These are phyloP conservation scores for Poeciliopsis presidionis DNA, from an alignment of 2,797 vertebrate species.

Conservation along the genomic window DNA sequence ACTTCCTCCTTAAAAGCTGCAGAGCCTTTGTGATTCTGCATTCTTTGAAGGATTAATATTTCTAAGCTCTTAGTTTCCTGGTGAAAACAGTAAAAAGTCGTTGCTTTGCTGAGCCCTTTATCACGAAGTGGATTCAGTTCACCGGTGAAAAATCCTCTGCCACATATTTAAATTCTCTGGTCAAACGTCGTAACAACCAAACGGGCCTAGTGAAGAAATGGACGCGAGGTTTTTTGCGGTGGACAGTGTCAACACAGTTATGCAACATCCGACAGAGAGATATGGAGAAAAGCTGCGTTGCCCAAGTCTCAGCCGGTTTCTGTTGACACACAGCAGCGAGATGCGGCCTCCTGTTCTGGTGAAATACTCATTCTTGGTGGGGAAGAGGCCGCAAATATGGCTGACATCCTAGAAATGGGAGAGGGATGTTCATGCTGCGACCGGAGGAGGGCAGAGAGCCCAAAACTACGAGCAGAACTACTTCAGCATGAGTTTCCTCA, in stretches of 20 bases:
- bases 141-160: background rate
- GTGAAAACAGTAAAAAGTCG: background rate
- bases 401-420: background rate
- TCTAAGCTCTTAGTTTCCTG: constrained; percentile 18
- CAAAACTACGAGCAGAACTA: too few relatives aligned
- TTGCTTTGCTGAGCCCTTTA: background rate
- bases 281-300: constrained; percentile 16
- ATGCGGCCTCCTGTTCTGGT: constrained; percentile 12
- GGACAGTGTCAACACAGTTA: constrained; percentile 33
- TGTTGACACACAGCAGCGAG: constrained; percentile 40
- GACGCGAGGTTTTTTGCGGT: constrained; percentile 1
- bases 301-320: constrained; percentile 15
- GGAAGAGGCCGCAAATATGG: background rate
- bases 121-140: background rate
- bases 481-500: too few relatives aligned
- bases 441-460: too few relatives aligned
- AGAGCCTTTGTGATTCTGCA: constrained; percentile 6
- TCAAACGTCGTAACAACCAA: background rate
- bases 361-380: constrained; percentile 20
- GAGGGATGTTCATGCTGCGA: background rate
- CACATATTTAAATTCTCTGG: background rate
- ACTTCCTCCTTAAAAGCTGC: background rate
- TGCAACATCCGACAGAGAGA: constrained; percentile 22
- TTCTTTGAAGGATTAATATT: constrained; percentile 38
- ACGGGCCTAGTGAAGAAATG: constrained; percentile 13